Conservation (phyloP, 2,888 invertebrate species). For the Melolontha melolontha region DNA sequence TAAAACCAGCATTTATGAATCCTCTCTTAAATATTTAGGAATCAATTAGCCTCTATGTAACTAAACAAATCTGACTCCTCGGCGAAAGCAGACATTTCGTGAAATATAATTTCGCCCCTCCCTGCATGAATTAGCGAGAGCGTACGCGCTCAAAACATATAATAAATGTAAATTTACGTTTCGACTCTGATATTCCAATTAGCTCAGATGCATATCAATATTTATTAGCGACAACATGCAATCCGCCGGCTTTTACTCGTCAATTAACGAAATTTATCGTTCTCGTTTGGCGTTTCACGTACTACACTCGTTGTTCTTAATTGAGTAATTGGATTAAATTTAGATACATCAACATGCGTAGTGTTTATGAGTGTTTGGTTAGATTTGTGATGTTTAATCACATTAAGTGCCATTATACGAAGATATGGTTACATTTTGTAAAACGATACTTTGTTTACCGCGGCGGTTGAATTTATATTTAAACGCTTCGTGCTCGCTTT, state of each 20-base stretch:
- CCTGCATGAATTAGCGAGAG: too few species aligned
- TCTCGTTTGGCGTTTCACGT: constrained; percentile 8
- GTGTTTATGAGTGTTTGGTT: constrained; percentile 13
- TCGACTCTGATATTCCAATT: constrained; percentile 11
- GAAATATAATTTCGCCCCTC: too few species aligned
- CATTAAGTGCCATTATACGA: constrained; percentile 1
- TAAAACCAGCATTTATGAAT: too few species aligned
- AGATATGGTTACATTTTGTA: constrained; percentile 10
- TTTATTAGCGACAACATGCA: constrained; percentile 14
- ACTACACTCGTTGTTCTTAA: constrained; percentile 6
- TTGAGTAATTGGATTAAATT: constrained; percentile 29
- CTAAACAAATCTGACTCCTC: too few species aligned
- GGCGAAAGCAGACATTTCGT: too few species aligned
- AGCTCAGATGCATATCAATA: constrained; percentile 27
- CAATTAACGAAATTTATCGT: constrained; percentile 32
- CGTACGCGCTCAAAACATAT: too few species aligned
- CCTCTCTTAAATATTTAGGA: too few species aligned
- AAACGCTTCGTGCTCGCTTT: too few species aligned
- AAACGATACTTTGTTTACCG: constrained; percentile 23
- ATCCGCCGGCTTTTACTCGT: constrained; percentile 11
- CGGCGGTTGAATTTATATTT: too few species aligned
- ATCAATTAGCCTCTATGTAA: too few species aligned
- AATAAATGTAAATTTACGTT: too few species aligned
- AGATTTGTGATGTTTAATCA: constrained; percentile 12
- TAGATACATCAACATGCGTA: constrained; percentile 12